Percentiles rank a stretch among this genome's conserved stretches.
Evolutionary conservation across 1,140 invertebrate genomes (phyloP).

Genomic region (Samia ricini): DNA sequence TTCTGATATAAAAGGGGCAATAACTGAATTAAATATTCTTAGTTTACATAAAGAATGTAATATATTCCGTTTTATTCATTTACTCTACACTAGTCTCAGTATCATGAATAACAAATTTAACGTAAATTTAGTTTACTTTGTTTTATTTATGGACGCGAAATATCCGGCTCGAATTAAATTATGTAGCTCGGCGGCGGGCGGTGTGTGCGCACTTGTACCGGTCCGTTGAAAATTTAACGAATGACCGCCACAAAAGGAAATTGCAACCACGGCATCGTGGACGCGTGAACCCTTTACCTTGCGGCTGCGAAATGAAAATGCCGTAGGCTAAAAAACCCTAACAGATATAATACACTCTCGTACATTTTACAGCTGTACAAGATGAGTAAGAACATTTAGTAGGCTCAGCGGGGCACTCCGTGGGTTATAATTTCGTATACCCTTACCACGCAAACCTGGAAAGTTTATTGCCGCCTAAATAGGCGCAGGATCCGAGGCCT

Average conservation of each 20-base stretch:
- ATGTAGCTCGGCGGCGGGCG: conserved; percentile 29
- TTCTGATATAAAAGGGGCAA: background rate
- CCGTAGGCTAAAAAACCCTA: conserved; percentile 16
- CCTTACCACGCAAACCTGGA: background rate
- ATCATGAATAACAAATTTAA: conserved; percentile 23
- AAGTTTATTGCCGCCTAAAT: conserved; percentile 44
- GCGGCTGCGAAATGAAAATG: conserved; percentile 26
- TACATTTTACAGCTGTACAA: conserved; percentile 17
- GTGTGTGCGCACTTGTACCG: conserved; percentile 39
- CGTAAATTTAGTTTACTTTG: conserved; percentile 37
- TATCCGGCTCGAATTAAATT: conserved; percentile 44
- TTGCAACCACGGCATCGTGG: conserved; percentile 32
- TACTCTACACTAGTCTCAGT: background rate
- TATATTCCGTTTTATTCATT: background rate
- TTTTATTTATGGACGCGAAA: conserved; percentile 43
- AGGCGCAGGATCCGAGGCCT: conserved; percentile 43
- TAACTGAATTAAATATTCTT: too few species aligned
- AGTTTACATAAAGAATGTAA: too few species aligned
- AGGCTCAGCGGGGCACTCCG: background rate
- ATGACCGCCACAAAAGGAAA: conserved; percentile 48
- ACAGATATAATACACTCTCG: conserved; percentile 14
- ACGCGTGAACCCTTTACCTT: conserved; percentile 36
- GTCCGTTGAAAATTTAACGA: conserved; percentile 55
- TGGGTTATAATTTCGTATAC: background rate
- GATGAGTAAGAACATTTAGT: background rate